A percentile compares a stretch with the other conserved stretches of the same genome.
These are phyloP conservation scores for Venusia cambrica DNA, from an alignment of 2,888 invertebrate species.

Conservation along the genomic window DNA sequence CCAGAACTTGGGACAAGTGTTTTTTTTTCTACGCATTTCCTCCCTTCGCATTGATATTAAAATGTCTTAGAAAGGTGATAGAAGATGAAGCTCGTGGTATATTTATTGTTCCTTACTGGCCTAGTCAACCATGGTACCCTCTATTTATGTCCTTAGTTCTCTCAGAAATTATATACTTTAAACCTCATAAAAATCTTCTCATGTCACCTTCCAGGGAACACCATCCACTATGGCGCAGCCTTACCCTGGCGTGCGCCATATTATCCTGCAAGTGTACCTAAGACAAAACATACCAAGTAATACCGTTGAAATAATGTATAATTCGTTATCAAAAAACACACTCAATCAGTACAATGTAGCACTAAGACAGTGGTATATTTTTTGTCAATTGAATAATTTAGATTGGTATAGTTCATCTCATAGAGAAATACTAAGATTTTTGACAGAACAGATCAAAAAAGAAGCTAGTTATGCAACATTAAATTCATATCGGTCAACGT, in stretches of 20 bases:
- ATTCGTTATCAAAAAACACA: conserved; percentile 25
- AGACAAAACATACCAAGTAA: conserved; percentile 11
- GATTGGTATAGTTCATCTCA: conserved; percentile 1
- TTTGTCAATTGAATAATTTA: conserved; percentile 16
- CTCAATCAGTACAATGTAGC: conserved; percentile 6
- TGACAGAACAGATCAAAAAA: conserved; percentile 19
- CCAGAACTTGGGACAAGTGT: conserved; percentile 4
- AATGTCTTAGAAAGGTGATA: conserved; percentile 9
- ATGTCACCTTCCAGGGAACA: conserved; percentile 27
- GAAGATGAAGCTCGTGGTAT: conserved; percentile 26
- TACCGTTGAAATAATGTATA: conserved; percentile 23
- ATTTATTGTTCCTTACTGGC: conserved; percentile 29
- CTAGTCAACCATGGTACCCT: conserved; percentile 31
- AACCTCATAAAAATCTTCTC: conserved; percentile 22
- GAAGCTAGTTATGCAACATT: conserved; percentile 10
- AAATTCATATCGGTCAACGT: not conserved
- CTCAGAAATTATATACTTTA: conserved; percentile 22
- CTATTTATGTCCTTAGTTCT: conserved; percentile 15
- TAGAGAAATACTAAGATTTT: conserved; percentile 16
- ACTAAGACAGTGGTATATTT: conserved; percentile 22
- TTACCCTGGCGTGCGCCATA: conserved; percentile 26
- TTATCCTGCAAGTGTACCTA: conserved; percentile 27
- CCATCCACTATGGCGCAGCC: conserved; percentile 23
- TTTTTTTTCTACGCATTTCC: conserved; percentile 1
- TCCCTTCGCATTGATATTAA: conserved; percentile 1